phyloP scores from a whole-genome alignment of 2,113 vertebrate genomes.

The Pavo muticus region DNA sequence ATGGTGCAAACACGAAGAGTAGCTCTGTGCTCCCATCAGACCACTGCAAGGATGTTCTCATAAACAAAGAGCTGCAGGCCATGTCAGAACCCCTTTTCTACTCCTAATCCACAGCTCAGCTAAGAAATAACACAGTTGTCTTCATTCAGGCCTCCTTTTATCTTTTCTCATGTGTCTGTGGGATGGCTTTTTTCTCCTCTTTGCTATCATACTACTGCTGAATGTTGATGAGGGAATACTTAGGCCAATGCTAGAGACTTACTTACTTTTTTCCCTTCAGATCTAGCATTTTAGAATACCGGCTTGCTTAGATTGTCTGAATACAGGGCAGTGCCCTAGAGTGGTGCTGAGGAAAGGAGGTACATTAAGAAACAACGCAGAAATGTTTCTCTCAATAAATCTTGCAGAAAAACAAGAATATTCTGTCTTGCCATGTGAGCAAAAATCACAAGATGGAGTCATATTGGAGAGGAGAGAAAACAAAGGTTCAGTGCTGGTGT shows the following conservation, averaged over 20 bases:
- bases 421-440: neutral
- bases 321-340: neutral
- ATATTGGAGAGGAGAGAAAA: neutral
- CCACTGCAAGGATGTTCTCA: neutral
- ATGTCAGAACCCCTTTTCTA: neutral
- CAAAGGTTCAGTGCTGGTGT: neutral
- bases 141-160: slow-evolving; percentile 49
- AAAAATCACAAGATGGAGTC: neutral
- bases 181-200: neutral
- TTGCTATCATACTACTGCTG: neutral
- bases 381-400: neutral
- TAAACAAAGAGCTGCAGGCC: slow-evolving; percentile 61
- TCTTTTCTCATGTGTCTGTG: slow-evolving; percentile 41
- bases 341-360: neutral
- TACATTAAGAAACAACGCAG: neutral
- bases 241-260: neutral
- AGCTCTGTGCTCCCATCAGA: neutral
- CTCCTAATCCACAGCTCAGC: slow-evolving; percentile 20
- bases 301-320: neutral
- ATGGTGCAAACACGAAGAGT: neutral
- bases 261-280: neutral
- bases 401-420: neutral
- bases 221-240: slow-evolving; percentile 42
- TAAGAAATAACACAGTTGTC: slow-evolving; percentile 53
- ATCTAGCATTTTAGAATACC: neutral